Conservation (phyloP, 1,140 invertebrate genomes). For the Plutomurus gul region DNA sequence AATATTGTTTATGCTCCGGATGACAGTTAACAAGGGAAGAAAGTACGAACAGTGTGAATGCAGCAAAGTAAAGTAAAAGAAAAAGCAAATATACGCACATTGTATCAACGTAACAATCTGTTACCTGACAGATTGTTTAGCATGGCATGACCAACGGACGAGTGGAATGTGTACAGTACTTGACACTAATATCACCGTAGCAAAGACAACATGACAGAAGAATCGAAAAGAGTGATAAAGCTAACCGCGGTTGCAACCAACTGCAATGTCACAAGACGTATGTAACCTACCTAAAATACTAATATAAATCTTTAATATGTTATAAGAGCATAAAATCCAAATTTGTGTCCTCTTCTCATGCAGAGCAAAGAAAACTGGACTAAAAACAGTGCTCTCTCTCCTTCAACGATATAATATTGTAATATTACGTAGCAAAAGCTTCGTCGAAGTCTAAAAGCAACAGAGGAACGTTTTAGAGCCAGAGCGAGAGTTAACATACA, state of each 20-base stretch:
- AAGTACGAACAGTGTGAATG: not conserved
- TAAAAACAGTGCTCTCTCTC: not conserved
- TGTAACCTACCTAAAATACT: not conserved
- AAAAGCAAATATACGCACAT: not conserved
- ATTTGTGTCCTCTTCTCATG: not conserved
- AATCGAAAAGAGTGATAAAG: conserved; percentile 2
- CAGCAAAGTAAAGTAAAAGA: not conserved
- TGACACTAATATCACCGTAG: not conserved
- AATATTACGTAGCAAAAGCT: no score
- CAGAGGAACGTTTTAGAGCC: no score
- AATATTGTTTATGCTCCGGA: no score
- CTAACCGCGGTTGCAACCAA: no score
- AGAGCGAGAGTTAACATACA: no score
- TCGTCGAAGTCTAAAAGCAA: no score
- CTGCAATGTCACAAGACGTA: no score
- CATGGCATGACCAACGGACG: not conserved
- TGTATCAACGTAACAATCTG: not conserved
- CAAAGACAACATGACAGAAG: not conserved
- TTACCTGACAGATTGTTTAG: not conserved
- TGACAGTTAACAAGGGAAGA: not conserved
- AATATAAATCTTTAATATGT: no score
- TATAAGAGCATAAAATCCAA: not conserved
- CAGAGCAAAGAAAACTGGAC: not conserved
- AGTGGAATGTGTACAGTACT: not conserved
- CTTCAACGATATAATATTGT: not conserved